Base-by-base conservation (phyloP, 1,140 invertebrate genomes). In the Wasmannia auropunctata region DNA sequence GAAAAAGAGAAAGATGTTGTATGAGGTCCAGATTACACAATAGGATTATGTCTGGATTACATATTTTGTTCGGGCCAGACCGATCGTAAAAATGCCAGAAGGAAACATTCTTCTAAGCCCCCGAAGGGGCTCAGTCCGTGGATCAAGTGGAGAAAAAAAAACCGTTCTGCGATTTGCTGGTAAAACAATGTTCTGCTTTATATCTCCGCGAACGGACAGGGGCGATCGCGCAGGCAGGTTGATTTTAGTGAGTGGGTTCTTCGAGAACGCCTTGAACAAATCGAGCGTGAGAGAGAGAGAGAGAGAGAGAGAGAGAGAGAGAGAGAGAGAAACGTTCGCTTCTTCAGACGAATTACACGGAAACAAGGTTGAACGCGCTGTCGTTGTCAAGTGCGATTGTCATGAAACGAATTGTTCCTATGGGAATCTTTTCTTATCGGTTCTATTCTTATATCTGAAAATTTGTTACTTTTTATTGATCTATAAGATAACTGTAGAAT, bases 161-260 rank as follows among this genome's bases (percentile, higher is more conserved):
- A 16, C 49, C 22, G 34, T 43, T 11, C 25, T 22, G 19, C 49
- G 79, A 80, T 70, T 70, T 70, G 25, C 67, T 43, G 49, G 22
- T 43, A 63, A 81, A 79, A 67, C 60, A 79, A 81, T 56, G 37
- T 72, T 43, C 37, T 56, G 51, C 25, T 56, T 81, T 81, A 81
- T 81, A 81, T 46, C 49, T 43, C 51, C 16, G 31, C n/a, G 65
- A 49, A 72, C 3, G 25, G 25, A 72, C 22, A 25, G 28, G 14
- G 16, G 28, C 25, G 28, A 51, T 67, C 49, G 65, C 40, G 49
- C 49, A 72, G 31, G 49, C 49, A 72, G 31, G 49, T 81, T 81
- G 65, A 81, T 81, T 81, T 81, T 81, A 34, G 76, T 67, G 60
- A 79, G 76, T 79, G 62, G 60, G 3, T 79, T 37, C 62, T 67